Base-by-base conservation (phyloP, 2,888 invertebrate species). In the Eristalinus aeneus region DNA sequence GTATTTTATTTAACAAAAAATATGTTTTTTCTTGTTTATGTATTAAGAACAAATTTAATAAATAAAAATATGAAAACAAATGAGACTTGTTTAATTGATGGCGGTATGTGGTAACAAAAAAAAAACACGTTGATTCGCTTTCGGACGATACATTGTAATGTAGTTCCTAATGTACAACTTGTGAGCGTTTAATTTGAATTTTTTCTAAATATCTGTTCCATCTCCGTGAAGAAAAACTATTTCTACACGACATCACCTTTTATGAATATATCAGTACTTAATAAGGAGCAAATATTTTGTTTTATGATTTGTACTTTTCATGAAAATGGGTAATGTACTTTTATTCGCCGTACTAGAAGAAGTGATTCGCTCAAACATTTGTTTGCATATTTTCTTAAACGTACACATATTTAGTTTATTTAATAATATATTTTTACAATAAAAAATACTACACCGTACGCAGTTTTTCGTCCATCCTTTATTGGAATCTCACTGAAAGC, bases 381-480 rank as follows among this genome's bases (percentile, higher is more conserved):
- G n/a, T n/a, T 46, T 46, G 16, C 16, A 46, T 8, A 46, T 16
- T 46, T 2, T 22, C 74, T 74, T 83, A 68, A n/a, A 83, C 36
- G 64, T 75, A 69, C 31, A 78, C 32, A 72, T 22, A 68, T 67
- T 63, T 23, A 56, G 65, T 78, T 86, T 86, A 81, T 86, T 86
- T 74, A 69, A 65, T 73, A 74, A 16, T 86, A 69, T 56, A 23
- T 86, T 74, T 82, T 67, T 86, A 86, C 82, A 86, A 71, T 86
- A 78, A 65, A 82, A 46, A 85, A 74, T 53, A 56, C 65, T 78
- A 61, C 61, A 65, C 31, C 64, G 32, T 54, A 69, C 56, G 65
- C 73, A 72, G 77, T 73, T 58, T 72, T 63, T 75, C 56, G 36
- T 53, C 56, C 8, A 63, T 53, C n/a, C 65, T 53, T 53, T 74